Percentiles rank a stretch among this genome's conserved stretches.
phyloP scores from a whole-genome alignment of 2,797 vertebrate genomes.

The Knipowitschia caucasica region DNA sequence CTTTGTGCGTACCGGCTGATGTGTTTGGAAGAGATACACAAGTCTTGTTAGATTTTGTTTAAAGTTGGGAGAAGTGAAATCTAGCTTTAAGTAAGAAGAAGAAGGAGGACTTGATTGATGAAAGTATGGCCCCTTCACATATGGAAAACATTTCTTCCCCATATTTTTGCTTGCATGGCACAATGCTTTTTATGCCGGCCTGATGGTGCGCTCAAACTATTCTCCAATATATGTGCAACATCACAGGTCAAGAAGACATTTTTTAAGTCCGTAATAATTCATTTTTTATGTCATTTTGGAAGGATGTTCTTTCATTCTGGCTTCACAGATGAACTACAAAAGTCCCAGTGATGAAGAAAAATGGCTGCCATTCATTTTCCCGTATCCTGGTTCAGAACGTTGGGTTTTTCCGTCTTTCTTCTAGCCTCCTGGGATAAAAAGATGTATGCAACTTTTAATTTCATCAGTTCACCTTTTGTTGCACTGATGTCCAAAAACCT shows the following conservation, averaged over 20 bases:
- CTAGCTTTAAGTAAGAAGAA: slow-evolving; percentile 64
- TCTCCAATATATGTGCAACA: slow-evolving; percentile 6
- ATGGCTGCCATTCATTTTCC: neutral
- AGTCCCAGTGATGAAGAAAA: slow-evolving; percentile 8
- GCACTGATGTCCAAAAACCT: slow-evolving; percentile 8
- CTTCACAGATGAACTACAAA: slow-evolving; percentile 21
- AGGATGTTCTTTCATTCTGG: slow-evolving; percentile 1
- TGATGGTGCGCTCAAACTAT: slow-evolving; percentile 18
- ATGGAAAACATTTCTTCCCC: slow-evolving; percentile 74
- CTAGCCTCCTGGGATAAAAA: slow-evolving; percentile 35
- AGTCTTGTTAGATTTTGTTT: slow-evolving; percentile 78
- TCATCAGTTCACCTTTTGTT: slow-evolving; percentile 62
- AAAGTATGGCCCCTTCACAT: slow-evolving; percentile 62
- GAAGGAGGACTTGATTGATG: slow-evolving; percentile 59
- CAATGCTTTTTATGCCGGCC: slow-evolving; percentile 22
- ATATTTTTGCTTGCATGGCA: slow-evolving; percentile 46
- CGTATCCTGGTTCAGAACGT: neutral
- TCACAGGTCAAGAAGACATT: neutral
- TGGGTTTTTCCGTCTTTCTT: slow-evolving; percentile 21
- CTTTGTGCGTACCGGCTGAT: slow-evolving; percentile 62
- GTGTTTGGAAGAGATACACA: slow-evolving; percentile 73
- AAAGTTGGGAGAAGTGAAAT: slow-evolving; percentile 61
- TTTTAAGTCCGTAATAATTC: neutral
- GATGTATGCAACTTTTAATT: slow-evolving; percentile 46
- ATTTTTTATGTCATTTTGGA: slow-evolving; percentile 8